Evolutionary conservation across 1,140 invertebrate genomes (phyloP).

Genomic region (Caenorhabditis latens): DNA sequence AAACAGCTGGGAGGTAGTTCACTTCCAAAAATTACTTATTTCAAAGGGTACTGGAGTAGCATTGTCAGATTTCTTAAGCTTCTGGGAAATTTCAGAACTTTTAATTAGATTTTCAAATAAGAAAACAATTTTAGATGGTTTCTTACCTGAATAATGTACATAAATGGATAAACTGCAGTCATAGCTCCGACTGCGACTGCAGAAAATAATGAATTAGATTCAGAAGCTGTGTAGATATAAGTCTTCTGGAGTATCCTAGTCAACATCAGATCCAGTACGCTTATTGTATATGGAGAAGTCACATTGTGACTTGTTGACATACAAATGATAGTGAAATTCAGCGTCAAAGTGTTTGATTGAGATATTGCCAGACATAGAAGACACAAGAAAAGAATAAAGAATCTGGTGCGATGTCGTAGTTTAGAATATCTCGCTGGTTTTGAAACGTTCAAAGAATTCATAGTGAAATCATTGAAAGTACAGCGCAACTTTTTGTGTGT

Average conservation of each 20-base stretch:
- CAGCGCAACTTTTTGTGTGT: background rate
- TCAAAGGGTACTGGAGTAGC: too few species aligned
- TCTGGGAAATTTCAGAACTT: too few species aligned
- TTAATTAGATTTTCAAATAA: too few species aligned
- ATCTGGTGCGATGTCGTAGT: slow-evolving; percentile 34
- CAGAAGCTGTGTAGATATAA: slow-evolving; percentile 13
- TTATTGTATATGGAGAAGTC: background rate
- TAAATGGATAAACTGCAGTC: slow-evolving; percentile 22
- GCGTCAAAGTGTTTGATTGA: slow-evolving; percentile 34
- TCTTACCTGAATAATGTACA: slow-evolving; percentile 40
- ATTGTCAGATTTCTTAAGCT: too few species aligned
- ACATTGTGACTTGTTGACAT: slow-evolving; percentile 47
- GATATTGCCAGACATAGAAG: slow-evolving; percentile 43
- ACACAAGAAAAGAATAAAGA: slow-evolving; percentile 29
- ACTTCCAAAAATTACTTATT: background rate
- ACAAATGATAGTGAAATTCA: slow-evolving; percentile 59
- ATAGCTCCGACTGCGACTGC: slow-evolving; percentile 25
- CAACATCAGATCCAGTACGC: background rate
- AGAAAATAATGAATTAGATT: slow-evolving; percentile 30
- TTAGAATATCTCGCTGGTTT: background rate
- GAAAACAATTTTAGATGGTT: too few species aligned
- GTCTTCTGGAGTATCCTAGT: background rate
- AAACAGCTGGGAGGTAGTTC: background rate
- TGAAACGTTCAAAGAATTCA: background rate
- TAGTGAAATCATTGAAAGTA: background rate